Conservation (phyloP, 2,797 vertebrate genomes). For the Brachyalestes nurse region DNA sequence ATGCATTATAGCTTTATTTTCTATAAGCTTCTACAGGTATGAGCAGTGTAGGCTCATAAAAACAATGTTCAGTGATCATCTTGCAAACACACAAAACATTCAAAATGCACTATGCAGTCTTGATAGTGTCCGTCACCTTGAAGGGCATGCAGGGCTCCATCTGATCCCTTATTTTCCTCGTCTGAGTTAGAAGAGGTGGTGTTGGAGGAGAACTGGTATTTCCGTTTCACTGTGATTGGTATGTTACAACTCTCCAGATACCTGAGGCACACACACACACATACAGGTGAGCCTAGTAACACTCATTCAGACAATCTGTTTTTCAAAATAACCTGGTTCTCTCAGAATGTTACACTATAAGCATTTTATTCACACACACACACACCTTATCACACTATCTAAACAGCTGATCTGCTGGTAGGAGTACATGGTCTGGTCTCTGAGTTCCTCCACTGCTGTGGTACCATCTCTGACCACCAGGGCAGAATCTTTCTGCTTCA, state of each 20-base stretch:
- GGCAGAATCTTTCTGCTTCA: slow-evolving; percentile 65
- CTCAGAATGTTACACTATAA: neutral
- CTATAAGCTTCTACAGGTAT: too few relatives aligned
- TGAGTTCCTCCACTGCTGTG: slow-evolving; percentile 79
- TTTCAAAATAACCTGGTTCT: too few relatives aligned
- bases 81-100: too few relatives aligned
- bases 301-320: neutral
- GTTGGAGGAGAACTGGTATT: slow-evolving; percentile 83
- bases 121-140: slow-evolving; percentile 76
- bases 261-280: slow-evolving; percentile 66
- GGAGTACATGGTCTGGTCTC: slow-evolving; percentile 83
- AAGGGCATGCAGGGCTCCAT: slow-evolving; percentile 64
- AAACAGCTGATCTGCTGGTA: slow-evolving; percentile 97
- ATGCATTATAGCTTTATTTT: too few relatives aligned
- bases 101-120: slow-evolving; percentile 59
- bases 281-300: neutral
- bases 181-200: slow-evolving; percentile 79
- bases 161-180: slow-evolving; percentile 76
- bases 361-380: neutral
- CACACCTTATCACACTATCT: slow-evolving; percentile 92
- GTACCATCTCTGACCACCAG: slow-evolving; percentile 64
- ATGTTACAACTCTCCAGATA: slow-evolving; percentile 92
- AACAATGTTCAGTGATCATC: too few relatives aligned
- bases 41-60: too few relatives aligned
- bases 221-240: slow-evolving; percentile 87